Percentiles rank a stretch among this genome's conserved stretches.
phyloP scores from a whole-genome alignment of 2,113 vertebrate species.

The Tretioscincus oriximinensis region DNA sequence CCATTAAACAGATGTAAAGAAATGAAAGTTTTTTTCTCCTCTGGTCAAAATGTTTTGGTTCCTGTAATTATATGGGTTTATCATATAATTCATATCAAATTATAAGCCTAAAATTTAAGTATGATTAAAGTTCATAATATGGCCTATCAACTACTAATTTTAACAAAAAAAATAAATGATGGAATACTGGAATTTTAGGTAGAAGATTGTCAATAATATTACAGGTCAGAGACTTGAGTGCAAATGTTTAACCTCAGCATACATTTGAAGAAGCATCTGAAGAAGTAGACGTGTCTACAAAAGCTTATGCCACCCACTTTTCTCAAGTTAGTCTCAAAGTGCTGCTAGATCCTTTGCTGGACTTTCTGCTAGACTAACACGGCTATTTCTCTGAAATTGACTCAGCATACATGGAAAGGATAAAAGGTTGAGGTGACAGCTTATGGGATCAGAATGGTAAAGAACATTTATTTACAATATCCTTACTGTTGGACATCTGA shows the following conservation, averaged over 20 bases:
- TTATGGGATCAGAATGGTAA: no score
- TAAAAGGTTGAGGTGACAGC: no score
- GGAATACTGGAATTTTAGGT: not conserved
- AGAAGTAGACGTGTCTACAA: no score
- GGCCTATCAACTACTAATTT: not conserved
- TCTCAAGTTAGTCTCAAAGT: no score
- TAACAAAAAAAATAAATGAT: not conserved
- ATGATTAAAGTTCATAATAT: not conserved
- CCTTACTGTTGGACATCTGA: not conserved
- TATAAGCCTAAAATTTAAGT: not conserved
- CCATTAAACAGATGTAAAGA: rapidly evolving
- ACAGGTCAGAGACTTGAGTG: not conserved
- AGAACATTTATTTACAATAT: not conserved
- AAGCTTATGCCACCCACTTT: no score
- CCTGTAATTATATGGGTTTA: not conserved
- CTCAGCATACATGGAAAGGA: not conserved
- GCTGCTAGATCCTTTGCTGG: no score
- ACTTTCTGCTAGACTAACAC: no score
- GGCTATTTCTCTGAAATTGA: no score
- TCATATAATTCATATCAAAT: not conserved
- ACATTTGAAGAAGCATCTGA: no score
- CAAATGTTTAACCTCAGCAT: not conserved
- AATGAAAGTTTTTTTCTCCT: not conserved
- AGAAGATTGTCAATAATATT: not conserved
- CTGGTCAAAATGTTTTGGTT: not conserved